phyloP scores from a whole-genome alignment of 2,113 vertebrate species.

The Psilopogon haemacephalus region DNA sequence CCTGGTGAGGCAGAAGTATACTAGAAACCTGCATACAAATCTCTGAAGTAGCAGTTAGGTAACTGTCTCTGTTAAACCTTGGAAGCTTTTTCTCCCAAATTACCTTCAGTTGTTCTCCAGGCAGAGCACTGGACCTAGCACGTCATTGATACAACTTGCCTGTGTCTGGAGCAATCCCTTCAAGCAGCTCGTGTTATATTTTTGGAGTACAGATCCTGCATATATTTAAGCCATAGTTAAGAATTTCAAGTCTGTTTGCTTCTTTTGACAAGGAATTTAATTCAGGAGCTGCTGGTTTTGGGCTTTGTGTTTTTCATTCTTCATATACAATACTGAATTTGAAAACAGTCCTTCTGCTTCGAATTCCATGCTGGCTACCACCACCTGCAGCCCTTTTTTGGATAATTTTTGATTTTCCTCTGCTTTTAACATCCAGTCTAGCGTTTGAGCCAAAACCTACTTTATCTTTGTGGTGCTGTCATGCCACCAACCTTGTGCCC shows the following conservation, averaged over 20 bases:
- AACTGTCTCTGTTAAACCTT: not conserved
- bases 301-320: not conserved
- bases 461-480: slow-evolving; percentile 15
- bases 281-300: not conserved
- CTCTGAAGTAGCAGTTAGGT: not conserved
- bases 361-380: not conserved
- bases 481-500: not conserved
- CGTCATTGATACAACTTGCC: not conserved
- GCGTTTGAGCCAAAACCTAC: slow-evolving; percentile 1
- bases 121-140: fast-evolving
- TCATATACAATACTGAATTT: not conserved
- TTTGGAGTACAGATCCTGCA: not conserved
- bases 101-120: not conserved
- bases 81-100: not conserved
- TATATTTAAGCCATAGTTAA: not conserved
- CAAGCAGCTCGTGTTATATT: not conserved
- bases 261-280: not conserved
- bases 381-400: not conserved
- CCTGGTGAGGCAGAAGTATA: not conserved
- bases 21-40: not conserved
- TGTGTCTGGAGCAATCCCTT: not conserved
- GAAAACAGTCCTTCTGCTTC: not conserved
- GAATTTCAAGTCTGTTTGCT: not conserved
- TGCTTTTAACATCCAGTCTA: not conserved
- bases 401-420: slow-evolving; percentile 21